A percentile compares a stretch with the other conserved stretches of the same genome.
phyloP scores from a whole-genome alignment of 2,113 vertebrate genomes.

The Callaeas wilsoni region DNA sequence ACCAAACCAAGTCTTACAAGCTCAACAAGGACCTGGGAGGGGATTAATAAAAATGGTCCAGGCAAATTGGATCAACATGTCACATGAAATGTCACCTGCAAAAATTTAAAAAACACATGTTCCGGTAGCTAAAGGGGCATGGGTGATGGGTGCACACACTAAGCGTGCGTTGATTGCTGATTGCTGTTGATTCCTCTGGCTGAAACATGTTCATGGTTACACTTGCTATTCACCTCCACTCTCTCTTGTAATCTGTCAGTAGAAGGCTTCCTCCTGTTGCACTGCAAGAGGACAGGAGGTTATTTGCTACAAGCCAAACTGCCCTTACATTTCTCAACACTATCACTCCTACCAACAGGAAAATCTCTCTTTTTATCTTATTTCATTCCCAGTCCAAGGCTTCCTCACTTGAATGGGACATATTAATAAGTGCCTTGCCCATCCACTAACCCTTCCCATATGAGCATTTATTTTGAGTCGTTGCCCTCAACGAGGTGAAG shows the following conservation, averaged over 20 bases:
- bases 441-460: background rate
- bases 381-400: background rate
- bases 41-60: background rate
- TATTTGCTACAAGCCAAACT: background rate
- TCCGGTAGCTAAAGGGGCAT: background rate
- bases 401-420: background rate
- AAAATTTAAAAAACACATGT: background rate
- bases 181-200: background rate
- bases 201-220: background rate
- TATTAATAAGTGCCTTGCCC: background rate
- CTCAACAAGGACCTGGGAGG: background rate
- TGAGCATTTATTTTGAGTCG: conserved; percentile 7
- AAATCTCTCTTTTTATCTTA: background rate
- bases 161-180: background rate
- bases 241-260: background rate
- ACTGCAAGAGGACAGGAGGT: background rate
- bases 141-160: background rate
- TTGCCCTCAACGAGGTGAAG: background rate
- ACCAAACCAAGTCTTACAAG: background rate
- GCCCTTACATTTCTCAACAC: background rate
- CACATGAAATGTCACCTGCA: background rate
- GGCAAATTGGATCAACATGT: background rate
- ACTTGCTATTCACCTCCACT: background rate
- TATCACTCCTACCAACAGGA: background rate
- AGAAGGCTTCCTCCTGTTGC: background rate